Evolutionary conservation across 2,797 vertebrate genomes (phyloP).

Genomic region (Hemitrygon akajei): DNA sequence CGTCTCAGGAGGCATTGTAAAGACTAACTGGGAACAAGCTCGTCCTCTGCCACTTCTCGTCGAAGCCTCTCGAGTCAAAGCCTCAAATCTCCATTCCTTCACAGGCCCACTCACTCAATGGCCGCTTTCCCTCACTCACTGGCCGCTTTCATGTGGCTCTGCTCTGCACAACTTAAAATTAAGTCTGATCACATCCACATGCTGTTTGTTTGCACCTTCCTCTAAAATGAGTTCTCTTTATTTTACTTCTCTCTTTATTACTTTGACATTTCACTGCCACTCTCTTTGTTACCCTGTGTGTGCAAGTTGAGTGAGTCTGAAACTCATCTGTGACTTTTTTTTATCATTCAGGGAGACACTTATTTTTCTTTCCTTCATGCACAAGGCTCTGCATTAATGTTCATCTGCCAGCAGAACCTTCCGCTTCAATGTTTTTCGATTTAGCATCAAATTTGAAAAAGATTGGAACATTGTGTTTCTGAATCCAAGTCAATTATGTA

Average conservation of each 20-base stretch:
- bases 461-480: not conserved
- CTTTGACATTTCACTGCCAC: not conserved
- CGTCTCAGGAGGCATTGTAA: too few species aligned
- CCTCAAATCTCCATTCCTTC: too few species aligned
- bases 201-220: not conserved
- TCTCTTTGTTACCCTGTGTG: not conserved
- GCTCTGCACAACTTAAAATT: not conserved
- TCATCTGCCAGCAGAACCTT: not conserved
- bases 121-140: too few species aligned
- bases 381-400: not conserved
- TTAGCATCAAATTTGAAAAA: not conserved
- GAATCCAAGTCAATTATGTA: too few species aligned
- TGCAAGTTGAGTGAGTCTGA: not conserved
- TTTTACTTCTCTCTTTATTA: not conserved
- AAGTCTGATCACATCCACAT: too few species aligned
- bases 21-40: too few species aligned
- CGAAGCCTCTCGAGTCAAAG: too few species aligned
- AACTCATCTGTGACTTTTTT: not conserved
- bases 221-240: not conserved
- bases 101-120: too few species aligned
- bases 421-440: not conserved
- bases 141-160: not conserved
- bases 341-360: not conserved
- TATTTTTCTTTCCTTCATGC: not conserved
- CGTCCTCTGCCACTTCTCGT: too few species aligned